Conservation (phyloP, 2,113 vertebrate species). For the Otus sunia region DNA sequence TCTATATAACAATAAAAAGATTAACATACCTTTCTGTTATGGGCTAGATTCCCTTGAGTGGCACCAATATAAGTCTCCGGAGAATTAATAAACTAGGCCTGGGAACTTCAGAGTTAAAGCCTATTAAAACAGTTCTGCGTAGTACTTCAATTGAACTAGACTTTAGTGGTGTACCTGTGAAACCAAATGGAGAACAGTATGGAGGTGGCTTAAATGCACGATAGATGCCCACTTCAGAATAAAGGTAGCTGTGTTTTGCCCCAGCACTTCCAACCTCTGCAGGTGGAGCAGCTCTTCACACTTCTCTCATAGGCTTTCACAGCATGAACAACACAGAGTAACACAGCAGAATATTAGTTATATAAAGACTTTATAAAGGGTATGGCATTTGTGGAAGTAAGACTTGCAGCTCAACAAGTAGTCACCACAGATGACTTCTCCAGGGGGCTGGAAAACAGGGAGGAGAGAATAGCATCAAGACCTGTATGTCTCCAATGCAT, state of each 20-base stretch:
- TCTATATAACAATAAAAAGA: constrained; percentile 35
- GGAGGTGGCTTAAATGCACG: neutral
- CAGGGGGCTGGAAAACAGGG: neutral
- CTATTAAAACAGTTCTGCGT: neutral
- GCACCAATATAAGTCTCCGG: neutral
- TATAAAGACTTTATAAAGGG: neutral
- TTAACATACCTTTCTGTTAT: constrained; percentile 21
- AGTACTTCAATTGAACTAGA: neutral
- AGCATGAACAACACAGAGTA: neutral
- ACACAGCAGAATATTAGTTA: neutral
- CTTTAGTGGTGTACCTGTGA: neutral
- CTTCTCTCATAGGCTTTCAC: neutral
- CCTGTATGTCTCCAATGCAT: accelerated
- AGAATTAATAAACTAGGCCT: constrained; percentile 29
- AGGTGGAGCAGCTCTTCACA: neutral
- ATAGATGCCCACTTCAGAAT: neutral
- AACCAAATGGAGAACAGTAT: neutral
- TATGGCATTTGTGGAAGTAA: neutral
- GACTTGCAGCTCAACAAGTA: neutral
- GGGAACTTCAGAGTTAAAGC: neutral
- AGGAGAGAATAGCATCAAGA: neutral
- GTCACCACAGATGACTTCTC: neutral
- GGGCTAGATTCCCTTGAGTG: constrained; percentile 2
- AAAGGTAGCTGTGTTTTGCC: neutral
- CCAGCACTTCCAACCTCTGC: neutral